Conservation (phyloP, 30 jellyfish, hydroid and myxozoan genomes). For the Mastigias papua region DNA sequence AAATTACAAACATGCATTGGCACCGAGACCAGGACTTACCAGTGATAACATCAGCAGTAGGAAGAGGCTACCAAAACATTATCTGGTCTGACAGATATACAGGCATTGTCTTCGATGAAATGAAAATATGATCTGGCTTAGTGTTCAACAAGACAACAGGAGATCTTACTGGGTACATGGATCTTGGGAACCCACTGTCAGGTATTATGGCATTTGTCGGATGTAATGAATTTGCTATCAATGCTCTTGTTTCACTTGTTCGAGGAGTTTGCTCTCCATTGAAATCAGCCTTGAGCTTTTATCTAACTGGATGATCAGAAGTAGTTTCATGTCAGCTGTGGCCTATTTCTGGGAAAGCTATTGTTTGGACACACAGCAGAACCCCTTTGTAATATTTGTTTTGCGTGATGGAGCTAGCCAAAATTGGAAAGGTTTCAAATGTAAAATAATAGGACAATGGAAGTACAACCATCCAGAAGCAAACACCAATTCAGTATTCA, state of each 20-base stretch:
- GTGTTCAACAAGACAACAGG: conserved; percentile 40
- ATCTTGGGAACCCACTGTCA: conserved; percentile 54
- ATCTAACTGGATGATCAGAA: conserved; percentile 33
- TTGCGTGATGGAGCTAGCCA: conserved; percentile 74
- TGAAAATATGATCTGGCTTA: conserved; percentile 35
- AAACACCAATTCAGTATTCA: conserved; percentile 8
- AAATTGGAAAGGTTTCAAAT: conserved; percentile 50
- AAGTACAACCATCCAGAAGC: conserved; percentile 1
- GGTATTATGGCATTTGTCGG: conserved; percentile 2
- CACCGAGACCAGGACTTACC: conserved; percentile 44
- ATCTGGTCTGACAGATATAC: conserved; percentile 45
- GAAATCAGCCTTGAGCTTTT: conserved; percentile 46
- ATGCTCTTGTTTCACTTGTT: conserved; percentile 41
- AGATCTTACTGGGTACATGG: conserved; percentile 36
- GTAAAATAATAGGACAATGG: conserved; percentile 9
- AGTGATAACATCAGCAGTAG: conserved; percentile 21
- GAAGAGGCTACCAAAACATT: conserved; percentile 8
- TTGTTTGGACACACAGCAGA: conserved; percentile 9
- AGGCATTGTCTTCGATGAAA: conserved; percentile 48
- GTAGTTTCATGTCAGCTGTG: conserved; percentile 23
- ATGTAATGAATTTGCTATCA: neutral
- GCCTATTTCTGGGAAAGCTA: conserved; percentile 74
- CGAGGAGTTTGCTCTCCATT: conserved; percentile 33
- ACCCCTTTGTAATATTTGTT: conserved; percentile 48
- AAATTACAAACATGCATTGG: conserved; percentile 50